Base-by-base conservation (phyloP, 2,797 vertebrate species). In the Takifugu rubripes region DNA sequence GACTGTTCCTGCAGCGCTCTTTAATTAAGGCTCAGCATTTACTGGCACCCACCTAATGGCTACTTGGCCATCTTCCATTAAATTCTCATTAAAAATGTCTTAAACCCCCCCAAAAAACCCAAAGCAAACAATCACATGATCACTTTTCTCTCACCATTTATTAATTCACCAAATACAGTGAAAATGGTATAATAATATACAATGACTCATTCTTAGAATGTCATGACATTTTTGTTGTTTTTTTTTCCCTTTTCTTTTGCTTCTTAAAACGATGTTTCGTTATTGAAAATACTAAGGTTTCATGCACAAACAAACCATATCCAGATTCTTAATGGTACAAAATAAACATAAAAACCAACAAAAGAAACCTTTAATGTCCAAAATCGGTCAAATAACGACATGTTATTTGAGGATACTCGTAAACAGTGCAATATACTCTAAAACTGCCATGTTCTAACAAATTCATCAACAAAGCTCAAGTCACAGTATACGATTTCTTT, bases 131-230 rank as follows among this genome's bases (percentile, higher is more conserved):
- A 54, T 66, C 53, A 73, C 62, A 65, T 78, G 66, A 77, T 70
- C 64, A 78, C 33, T 87, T 78, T 87, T 89, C 84, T 88, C 84
- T 90, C 91, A 95, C 94, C 91, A 93, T 96, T 87, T 94, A 94
- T 96, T 95, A 90, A 90, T 95, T 96, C 94, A 96, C 94, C 94
- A 96, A 92, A 89, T 96, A 95, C 94, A 95, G 93, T 96, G 94
- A 95, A 94, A 95, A 96, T 96, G 94, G 94, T 91, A 93, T 93
- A 93, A 90, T 93, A 93, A 94, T 95, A 91, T 96, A 95, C 94
- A 96, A 95, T 95, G 93, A 95, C 90, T 95, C 93, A 94, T 95
- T 93, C 87, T 91, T 92, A 94, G 93, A 95, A 96, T 95, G 94
- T 93, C 92, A 94, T 95, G 93, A 94, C 93, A 92, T 91, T 92